Conservation (phyloP, 2,888 invertebrate species). For the Craniophora ligustri region DNA sequence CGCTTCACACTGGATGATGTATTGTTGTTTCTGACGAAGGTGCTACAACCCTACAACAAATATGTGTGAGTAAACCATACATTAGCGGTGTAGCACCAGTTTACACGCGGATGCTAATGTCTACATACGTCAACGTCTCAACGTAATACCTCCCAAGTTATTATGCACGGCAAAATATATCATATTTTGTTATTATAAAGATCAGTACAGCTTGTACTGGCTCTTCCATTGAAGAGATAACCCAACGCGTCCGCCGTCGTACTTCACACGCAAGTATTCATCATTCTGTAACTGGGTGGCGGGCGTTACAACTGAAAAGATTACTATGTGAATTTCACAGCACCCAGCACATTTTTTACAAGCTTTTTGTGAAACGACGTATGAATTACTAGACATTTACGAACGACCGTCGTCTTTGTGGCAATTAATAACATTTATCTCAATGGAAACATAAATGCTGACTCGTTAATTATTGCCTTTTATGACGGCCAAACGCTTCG, state of each 20-base stretch:
- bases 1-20: conserved; percentile 23
- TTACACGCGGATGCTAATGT: conserved; percentile 40
- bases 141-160: conserved; percentile 6
- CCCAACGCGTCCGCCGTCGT: conserved; percentile 23
- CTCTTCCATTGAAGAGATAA: conserved; percentile 33
- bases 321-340: conserved; percentile 59
- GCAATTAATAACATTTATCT: conserved; percentile 46
- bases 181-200: conserved; percentile 3
- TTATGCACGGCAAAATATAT: conserved; percentile 7
- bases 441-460: conserved; percentile 31
- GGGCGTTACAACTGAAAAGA: conserved; percentile 57
- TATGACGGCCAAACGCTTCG: conserved; percentile 5
- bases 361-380: conserved; percentile 53
- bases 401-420: conserved; percentile 40
- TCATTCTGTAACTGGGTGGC: conserved; percentile 58
- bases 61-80: conserved; percentile 27
- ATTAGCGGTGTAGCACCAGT: conserved; percentile 37
- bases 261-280: conserved; percentile 51
- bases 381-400: conserved; percentile 52
- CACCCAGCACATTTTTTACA: conserved; percentile 50
- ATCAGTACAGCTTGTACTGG: conserved; percentile 5
- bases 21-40: conserved; percentile 40
- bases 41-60: conserved; percentile 22
- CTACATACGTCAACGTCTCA: conserved; percentile 36
- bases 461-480: conserved; percentile 24